A percentile compares a stretch with the other conserved stretches of the same genome.
Conservation (phyloP, 1,140 invertebrate genomes). For the Cecropterus lyciades region DNA sequence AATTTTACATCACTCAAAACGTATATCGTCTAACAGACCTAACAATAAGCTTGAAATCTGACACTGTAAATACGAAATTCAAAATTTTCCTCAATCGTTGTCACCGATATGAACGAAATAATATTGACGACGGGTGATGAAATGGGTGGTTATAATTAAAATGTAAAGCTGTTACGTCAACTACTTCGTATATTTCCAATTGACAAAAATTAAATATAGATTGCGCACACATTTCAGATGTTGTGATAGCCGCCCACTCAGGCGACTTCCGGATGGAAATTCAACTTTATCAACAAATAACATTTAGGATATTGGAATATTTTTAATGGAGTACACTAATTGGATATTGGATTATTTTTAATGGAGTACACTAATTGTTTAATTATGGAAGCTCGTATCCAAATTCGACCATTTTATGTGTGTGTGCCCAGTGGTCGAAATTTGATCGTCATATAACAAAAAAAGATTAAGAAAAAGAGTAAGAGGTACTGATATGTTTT, state of each 20-base stretch:
- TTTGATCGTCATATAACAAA: too few species aligned
- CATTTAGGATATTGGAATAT: conserved; percentile 2
- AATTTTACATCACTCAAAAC: too few species aligned
- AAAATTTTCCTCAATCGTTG: conserved; percentile 21
- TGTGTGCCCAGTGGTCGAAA: too few species aligned
- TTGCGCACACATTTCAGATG: conserved; percentile 19
- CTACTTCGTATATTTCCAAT: conserved; percentile 20
- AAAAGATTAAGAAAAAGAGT: too few species aligned
- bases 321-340: background rate
- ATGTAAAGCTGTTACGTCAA: conserved; percentile 20
- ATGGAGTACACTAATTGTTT: too few species aligned
- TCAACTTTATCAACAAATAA: conserved; percentile 15
- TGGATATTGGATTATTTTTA: too few species aligned
- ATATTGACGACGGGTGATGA: conserved; percentile 12
- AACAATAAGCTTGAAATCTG: background rate
- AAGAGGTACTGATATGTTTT: too few species aligned
- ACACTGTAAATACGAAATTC: conserved; percentile 1
- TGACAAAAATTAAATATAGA: conserved; percentile 36
- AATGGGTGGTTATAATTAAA: conserved; percentile 28
- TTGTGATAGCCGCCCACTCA: conserved; percentile 22
- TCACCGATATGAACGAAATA: conserved; percentile 15
- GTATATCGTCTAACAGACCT: too few species aligned
- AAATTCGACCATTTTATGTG: too few species aligned
- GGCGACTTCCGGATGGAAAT: conserved; percentile 26
- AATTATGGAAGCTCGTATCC: too few species aligned